Evolutionary conservation across 2,888 invertebrate genomes (phyloP), one percentile per base, ranked within the genome.

Genomic region (Leucoptera coffeella): DNA sequence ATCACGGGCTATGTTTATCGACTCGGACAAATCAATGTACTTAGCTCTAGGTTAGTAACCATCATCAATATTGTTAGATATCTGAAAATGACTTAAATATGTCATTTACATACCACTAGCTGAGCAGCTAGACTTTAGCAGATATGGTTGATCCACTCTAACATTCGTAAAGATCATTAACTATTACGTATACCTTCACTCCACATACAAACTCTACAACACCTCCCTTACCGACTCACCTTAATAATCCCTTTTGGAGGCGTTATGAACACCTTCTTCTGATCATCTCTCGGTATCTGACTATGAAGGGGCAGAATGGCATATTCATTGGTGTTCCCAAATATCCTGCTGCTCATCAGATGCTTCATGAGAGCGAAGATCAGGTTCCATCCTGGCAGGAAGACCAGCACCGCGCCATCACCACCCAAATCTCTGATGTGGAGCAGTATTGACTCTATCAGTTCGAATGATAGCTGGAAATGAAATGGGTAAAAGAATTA

Each of bases 331-430:
- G 38, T 34, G 41, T 74, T 61, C 35, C 87, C 83, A 49, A 90
- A 90, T 12, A 51, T 46, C 0, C 78, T 75, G 47, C 87, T 84
- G 41, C 86, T 82, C 9, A 33, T 37, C 15, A 97, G 67, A 43
- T 83, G 84, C 47, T 86, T 86, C 82, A 92, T 83, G 26, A 96
- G 67, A 0, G 89, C 85, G 57, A 93, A 93, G 42, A 99, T 99
- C 9, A 94, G 67, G 64, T 93, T 95, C 97, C 97, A 97, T 0
- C 97, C 97, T 0, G 97, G 95, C 1, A 97, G 67, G 53, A 97
- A 99, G 3, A 97, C 73, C 1, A 97, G 67, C 1, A 97, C 82
- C 0, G 97, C 92, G 0, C 97, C 97, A 0, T 83, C 81, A 15
- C 80, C 71, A 12, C 58, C 50, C 36, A 77, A 60, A 0, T 41